phyloP scores from a whole-genome alignment of 2,797 vertebrate genomes.

The Eidolon dupreanum region DNA sequence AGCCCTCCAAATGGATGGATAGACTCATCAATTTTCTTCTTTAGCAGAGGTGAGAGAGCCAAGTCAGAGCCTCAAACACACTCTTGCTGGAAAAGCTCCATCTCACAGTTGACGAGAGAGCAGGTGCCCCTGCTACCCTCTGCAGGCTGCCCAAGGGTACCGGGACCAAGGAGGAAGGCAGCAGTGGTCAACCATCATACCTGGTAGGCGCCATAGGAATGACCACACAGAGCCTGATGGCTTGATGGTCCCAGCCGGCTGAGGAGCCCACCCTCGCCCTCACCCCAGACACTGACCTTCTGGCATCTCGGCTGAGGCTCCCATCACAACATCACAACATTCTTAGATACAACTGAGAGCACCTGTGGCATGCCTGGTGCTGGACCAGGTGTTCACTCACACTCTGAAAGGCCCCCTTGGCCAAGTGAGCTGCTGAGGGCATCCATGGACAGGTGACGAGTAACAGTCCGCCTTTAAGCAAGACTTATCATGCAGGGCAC shows the following conservation, averaged over 20 bases:
- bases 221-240: not conserved
- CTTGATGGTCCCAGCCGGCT: accelerated
- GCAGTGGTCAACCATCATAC: not conserved
- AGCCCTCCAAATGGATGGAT: not conserved
- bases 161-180: not conserved
- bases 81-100: not conserved
- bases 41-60: not conserved
- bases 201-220: not conserved
- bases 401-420: not conserved
- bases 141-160: not conserved
- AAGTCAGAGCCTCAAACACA: not conserved
- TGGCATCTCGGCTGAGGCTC: not conserved
- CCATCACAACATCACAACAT: not conserved
- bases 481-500: accelerated
- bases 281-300: not conserved
- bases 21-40: not conserved
- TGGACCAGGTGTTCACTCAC: accelerated
- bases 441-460: not conserved
- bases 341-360: not conserved
- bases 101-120: accelerated
- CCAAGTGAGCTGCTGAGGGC: not conserved
- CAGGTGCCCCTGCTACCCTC: not conserved
- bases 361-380: accelerated
- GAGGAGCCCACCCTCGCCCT: not conserved
- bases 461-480: not conserved